These are phyloP conservation scores for Falco biarmicus DNA, from an alignment of 2,797 vertebrate species.

Conservation along the genomic window DNA sequence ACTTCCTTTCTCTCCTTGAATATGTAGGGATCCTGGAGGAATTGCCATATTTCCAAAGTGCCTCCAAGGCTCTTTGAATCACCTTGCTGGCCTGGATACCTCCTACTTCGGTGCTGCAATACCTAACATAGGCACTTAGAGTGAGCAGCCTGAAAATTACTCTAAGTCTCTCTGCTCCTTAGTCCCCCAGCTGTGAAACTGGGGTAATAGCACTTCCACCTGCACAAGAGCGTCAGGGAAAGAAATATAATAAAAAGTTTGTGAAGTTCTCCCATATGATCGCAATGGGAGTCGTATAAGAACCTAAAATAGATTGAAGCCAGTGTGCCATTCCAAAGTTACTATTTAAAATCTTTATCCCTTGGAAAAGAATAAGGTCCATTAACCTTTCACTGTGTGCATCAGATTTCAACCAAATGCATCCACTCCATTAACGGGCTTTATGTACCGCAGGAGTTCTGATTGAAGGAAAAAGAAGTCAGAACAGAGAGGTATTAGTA, in stretches of 20 bases:
- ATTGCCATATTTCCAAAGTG: background rate
- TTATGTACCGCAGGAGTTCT: constrained; percentile 54
- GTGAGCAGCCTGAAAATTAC: constrained; percentile 54
- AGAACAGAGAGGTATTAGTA: background rate
- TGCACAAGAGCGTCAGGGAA: background rate
- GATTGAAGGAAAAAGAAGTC: constrained; percentile 36
- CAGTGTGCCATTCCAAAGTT: constrained; percentile 58
- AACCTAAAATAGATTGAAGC: constrained; percentile 67
- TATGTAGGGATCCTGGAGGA: background rate
- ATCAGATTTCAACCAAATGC: constrained; percentile 64
- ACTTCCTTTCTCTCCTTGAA: background rate
- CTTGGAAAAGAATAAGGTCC: constrained; percentile 63
- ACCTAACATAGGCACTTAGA: constrained; percentile 22
- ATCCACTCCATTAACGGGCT: constrained; percentile 63
- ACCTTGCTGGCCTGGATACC: background rate
- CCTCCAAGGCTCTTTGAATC: constrained; percentile 10
- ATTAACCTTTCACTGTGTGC: constrained; percentile 63
- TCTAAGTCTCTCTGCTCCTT: constrained; percentile 36
- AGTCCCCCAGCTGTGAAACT: constrained; percentile 55
- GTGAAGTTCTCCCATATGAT: constrained; percentile 46
- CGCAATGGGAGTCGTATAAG: constrained; percentile 57
- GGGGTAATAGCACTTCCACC: constrained; percentile 58
- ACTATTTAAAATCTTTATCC: constrained; percentile 65
- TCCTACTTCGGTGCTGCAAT: constrained; percentile 4
- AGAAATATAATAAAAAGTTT: constrained; percentile 67